Evolutionary conservation across 2,113 vertebrate species (phyloP).

Genomic region (Polyodon spathula): DNA sequence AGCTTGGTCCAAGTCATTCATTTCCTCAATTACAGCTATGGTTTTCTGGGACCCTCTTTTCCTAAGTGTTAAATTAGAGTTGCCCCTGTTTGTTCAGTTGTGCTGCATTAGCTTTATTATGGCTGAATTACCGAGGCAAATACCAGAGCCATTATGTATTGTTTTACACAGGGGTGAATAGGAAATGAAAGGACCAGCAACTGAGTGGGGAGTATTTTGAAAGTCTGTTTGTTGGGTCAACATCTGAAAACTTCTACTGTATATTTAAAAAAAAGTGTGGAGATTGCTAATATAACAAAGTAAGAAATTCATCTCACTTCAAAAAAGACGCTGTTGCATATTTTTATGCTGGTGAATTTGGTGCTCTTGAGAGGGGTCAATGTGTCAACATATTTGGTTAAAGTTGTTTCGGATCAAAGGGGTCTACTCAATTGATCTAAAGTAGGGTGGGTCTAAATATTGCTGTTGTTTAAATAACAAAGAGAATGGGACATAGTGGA

Average conservation of each 20-base stretch:
- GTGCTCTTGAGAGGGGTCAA: too few species aligned
- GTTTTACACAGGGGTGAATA: slow-evolving; percentile 30
- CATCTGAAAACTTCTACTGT: background rate
- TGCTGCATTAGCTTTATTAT: slow-evolving; percentile 62
- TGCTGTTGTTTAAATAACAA: too few species aligned
- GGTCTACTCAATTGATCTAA: too few species aligned
- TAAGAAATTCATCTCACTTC: too few species aligned
- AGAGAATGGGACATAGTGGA: too few species aligned
- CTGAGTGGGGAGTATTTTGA: slow-evolving; percentile 32
- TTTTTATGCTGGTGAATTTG: too few species aligned
- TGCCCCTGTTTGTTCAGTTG: slow-evolving; percentile 76
- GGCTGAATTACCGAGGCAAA: slow-evolving; percentile 54
- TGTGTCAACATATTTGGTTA: too few species aligned
- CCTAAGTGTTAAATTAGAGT: slow-evolving; percentile 35
- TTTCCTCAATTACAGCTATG: slow-evolving; percentile 40
- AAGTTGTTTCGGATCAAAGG: too few species aligned
- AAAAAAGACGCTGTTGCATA: too few species aligned
- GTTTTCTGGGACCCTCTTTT: slow-evolving; percentile 7
- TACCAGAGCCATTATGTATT: slow-evolving; percentile 58
- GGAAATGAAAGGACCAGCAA: slow-evolving; percentile 61
- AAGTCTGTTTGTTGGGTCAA: background rate
- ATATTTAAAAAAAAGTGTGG: background rate
- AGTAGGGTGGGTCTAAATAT: too few species aligned
- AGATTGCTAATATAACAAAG: too few species aligned
- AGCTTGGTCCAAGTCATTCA: slow-evolving; percentile 38